Evolutionary conservation across 2,797 vertebrate species (phyloP), one percentile per base, ranked within the genome.

Genomic region (Bucorvus abyssinicus): DNA sequence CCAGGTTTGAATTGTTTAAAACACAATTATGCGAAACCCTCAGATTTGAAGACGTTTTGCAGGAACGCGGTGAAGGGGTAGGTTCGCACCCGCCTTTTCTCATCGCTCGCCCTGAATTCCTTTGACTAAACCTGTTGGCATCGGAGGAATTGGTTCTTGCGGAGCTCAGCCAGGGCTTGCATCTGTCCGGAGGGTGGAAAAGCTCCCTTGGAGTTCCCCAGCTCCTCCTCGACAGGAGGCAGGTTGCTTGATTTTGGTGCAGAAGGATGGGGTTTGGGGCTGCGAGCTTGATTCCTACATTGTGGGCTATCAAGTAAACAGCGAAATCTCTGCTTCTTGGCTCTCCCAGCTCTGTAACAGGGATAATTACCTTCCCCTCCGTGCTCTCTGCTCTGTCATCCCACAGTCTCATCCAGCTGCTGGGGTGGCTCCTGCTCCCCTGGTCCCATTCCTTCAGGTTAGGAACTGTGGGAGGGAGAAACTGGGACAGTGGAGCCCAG

Each of bases 111-210:
- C 40, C 20, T 40, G 67, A 67, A 90, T 77, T 90, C 67, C 63
- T 94, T 87, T 89, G 86, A 75, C 70, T 87, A 63, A 93, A 82
- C 63, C 78, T 49, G n/a, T 81, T 92, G 89, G 90, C 80, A 42
- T 50, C 0, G 11, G 44, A 93, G 74, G 80, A 84, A 76, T 14
- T 30, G 70, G 93, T 53, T 92, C 52, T 84, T 0, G 4, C 0
- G 0, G 86, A 79, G 84, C 71, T 90, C 52, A 76, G 88, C 90
- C 70, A 64, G 75, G 30, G 44, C 36, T 60, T 50, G 70, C 2
- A 9, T 79, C 90, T 76, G 22, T 76, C 80, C 0, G 1, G 73
- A 89, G 86, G 67, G 84, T 61, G 81, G 90, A 73, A 87, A 87
- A 65, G 76, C 53, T 87, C 61, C 50, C 47, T 42, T 57, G 61